Evolutionary conservation across 2,113 vertebrate genomes (phyloP).

Genomic region (Phyllostomus hastatus): DNA sequence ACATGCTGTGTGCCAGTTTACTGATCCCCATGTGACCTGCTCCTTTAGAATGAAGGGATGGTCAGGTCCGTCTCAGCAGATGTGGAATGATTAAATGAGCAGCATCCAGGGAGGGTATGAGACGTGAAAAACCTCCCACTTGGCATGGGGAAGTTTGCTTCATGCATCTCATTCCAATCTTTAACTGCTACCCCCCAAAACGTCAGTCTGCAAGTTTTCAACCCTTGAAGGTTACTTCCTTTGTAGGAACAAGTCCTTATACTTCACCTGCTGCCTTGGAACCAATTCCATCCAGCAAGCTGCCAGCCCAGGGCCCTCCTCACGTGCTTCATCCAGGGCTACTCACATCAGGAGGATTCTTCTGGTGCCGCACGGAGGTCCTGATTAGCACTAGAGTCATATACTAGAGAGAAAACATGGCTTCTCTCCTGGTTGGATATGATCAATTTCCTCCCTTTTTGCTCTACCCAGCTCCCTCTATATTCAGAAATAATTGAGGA

Average conservation of each 20-base stretch:
- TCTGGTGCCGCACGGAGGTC: background rate
- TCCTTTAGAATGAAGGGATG: conserved; percentile 31
- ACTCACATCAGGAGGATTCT: background rate
- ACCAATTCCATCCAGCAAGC: background rate
- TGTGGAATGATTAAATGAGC: background rate
- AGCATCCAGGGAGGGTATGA: background rate
- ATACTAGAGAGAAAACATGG: conserved; percentile 31
- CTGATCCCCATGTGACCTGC: background rate
- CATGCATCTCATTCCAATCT: background rate
- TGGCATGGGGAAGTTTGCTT: background rate
- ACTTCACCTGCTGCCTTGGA: background rate
- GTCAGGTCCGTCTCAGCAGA: background rate
- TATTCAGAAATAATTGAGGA: conserved; percentile 54
- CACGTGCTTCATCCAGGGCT: background rate
- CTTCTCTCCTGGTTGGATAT: conserved; percentile 28
- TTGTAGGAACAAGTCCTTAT: conserved; percentile 26
- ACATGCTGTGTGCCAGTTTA: background rate
- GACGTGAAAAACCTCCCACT: background rate
- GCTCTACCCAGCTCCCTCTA: conserved; percentile 18
- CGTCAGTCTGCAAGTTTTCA: background rate
- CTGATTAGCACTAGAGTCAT: background rate
- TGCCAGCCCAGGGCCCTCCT: background rate
- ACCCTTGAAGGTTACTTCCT: conserved; percentile 15
- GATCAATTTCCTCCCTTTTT: background rate
- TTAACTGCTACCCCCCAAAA: background rate